phyloP scores from a whole-genome alignment of 2,113 vertebrate species.

The Varanus salvator region DNA sequence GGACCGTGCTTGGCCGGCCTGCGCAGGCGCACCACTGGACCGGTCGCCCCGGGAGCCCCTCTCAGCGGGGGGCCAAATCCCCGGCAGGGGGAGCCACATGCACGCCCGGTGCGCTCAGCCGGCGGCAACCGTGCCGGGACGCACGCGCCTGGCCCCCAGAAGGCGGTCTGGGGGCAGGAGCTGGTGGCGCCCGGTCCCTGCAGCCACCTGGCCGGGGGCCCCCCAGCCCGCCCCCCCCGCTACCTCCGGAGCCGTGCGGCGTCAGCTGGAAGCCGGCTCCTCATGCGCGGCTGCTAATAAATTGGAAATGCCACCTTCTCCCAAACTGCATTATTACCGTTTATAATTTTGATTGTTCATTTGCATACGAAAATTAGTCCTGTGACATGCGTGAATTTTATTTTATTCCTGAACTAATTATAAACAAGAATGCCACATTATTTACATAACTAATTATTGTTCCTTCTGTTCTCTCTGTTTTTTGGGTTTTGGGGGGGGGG shows the following conservation, averaged over 20 bases:
- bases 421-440: slow-evolving; percentile 99
- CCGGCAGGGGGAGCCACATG: too few relatives aligned
- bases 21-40: too few relatives aligned
- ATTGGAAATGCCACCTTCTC: slow-evolving; percentile 89
- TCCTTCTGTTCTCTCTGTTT: slow-evolving; percentile 90
- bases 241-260: slow-evolving; percentile 74
- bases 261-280: slow-evolving; percentile 85
- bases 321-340: slow-evolving; percentile 96
- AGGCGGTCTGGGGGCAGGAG: neutral
- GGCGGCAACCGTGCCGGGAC: too few relatives aligned
- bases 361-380: slow-evolving; percentile 99
- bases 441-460: slow-evolving; percentile 99
- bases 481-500: slow-evolving; percentile 70
- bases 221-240: slow-evolving; percentile 44
- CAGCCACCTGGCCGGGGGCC: neutral
- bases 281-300: slow-evolving; percentile 84
- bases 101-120: too few relatives aligned
- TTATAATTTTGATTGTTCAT: slow-evolving; percentile 99
- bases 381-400: slow-evolving; percentile 94
- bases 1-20: too few relatives aligned
- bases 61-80: too few relatives aligned
- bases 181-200: neutral
- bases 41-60: too few relatives aligned
- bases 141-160: too few relatives aligned
- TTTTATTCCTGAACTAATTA: slow-evolving; percentile 96